Evolutionary conservation across 1,140 invertebrate genomes (phyloP).

Genomic region (Hyposmocoma kahamanoa): DNA sequence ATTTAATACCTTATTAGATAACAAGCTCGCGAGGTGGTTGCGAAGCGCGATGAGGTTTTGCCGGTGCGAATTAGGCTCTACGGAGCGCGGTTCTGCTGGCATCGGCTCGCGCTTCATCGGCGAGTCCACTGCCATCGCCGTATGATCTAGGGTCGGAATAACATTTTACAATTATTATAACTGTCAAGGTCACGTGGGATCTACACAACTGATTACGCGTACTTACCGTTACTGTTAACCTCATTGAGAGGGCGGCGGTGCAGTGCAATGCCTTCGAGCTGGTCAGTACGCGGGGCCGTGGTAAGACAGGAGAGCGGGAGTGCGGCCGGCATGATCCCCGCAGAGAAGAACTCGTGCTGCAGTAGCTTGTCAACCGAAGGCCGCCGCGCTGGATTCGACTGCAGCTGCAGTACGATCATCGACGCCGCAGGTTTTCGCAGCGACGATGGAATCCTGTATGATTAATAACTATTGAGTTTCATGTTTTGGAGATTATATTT

Average conservation of each 20-base stretch:
- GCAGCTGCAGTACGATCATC: slow-evolving; percentile 90
- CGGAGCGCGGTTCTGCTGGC: slow-evolving; percentile 31
- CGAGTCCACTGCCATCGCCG: slow-evolving; percentile 46
- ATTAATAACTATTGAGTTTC: not conserved
- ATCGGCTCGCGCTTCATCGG: slow-evolving; percentile 41
- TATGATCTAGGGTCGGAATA: slow-evolving; percentile 24
- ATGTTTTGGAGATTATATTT: not conserved
- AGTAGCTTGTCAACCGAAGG: slow-evolving; percentile 86
- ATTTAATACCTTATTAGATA: slow-evolving; percentile 72
- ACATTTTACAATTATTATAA: slow-evolving; percentile 1
- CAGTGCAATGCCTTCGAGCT: slow-evolving; percentile 75
- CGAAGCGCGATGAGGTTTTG: slow-evolving; percentile 74
- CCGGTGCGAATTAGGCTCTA: slow-evolving; percentile 46
- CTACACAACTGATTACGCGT: not conserved
- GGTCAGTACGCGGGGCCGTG: slow-evolving; percentile 90
- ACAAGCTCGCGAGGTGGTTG: slow-evolving; percentile 69
- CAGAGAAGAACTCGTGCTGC: slow-evolving; percentile 80
- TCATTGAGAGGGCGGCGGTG: slow-evolving; percentile 80
- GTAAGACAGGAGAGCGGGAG: slow-evolving; percentile 93
- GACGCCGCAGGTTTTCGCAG: slow-evolving; percentile 81
- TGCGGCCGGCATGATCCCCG: slow-evolving; percentile 85
- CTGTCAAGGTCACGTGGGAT: not conserved
- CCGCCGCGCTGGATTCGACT: slow-evolving; percentile 86
- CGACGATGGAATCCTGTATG: slow-evolving; percentile 81
- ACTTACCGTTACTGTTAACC: slow-evolving; percentile 72